Evolutionary conservation across 2,113 vertebrate genomes (phyloP), one percentile per base, ranked within the genome.

Genomic region (Gasterosteus aculeatus): DNA sequence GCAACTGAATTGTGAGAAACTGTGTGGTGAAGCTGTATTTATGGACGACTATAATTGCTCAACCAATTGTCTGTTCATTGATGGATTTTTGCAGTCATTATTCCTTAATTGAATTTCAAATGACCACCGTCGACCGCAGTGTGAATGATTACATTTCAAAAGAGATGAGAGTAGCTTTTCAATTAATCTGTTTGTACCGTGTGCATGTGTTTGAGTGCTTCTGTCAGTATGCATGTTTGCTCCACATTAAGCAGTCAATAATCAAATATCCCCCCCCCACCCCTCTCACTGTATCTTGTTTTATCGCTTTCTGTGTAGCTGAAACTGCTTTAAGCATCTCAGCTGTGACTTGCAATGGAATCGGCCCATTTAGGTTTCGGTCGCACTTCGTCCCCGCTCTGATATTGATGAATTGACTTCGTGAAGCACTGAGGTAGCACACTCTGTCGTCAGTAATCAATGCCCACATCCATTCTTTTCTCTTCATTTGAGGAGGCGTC

Each of bases 351-450:
- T 75, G 42, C 70, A 29, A 47, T 71, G 59, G 77, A 92, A 88
- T 91, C 70, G 8, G 73, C 87, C 64, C 73, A 69, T 92, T 90
- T 89, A 78, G 72, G 72, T 79, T 87, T 80, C 44, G 66, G 70
- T 74, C 19, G 33, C 71, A 72, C 73, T 88, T 54, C 39, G 76
- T 87, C 76, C 60, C 65, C 12, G 35, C 67, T 81, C 78, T 81
- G 73, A 83, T 91, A 92, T 91, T 93, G 92, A 93, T 89, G 67
- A 92, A 93, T 92, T 88, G 92, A 91, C 91, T 93, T 92, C 83
- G 91, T 93, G 89, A 93, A 91, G 88, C 85, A 89, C 80, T 39
- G 81, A 90, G 89, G 91, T 89, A 88, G 91, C 92, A 85, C 85
- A 78, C 85, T 89, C 87, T 83, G 82, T 88, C 76, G 72, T 75